Base-by-base conservation (phyloP, 2,888 invertebrate genomes). In the Zygogramma bicolorata region DNA sequence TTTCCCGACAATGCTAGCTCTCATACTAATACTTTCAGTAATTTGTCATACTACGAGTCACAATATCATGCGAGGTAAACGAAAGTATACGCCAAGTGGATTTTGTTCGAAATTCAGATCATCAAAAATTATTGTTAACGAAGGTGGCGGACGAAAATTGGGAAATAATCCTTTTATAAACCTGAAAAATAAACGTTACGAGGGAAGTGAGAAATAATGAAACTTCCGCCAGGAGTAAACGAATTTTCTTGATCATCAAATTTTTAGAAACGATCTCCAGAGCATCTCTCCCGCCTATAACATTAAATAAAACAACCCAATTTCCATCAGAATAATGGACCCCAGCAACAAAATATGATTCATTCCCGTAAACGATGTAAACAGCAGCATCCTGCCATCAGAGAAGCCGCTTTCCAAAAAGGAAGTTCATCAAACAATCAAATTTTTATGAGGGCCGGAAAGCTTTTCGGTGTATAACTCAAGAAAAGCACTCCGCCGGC, bases 381-480 rank as follows among this genome's bases (percentile, higher is more conserved):
- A 63, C 46, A 63, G 46, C 49, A 31, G 18, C 63, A 63, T 63
- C 63, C 63, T 46, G n/a, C 3, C 63, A 31, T 49, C 46, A 49
- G 29, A 63, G 18, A 25, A 25, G n/a, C n/a, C 42, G 49, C 49
- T 46, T 42, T 62, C 31, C 8, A 18, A 34, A 62, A 61, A 34
- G 49, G 10, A 70, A 70, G 57, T 61, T 67, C 58, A 38, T 59
- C 68, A 46, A 68, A 65, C 71, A 71, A 76, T 78, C 72, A 69
- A 67, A 70, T 68, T 68, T 75, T 77, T 78, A 73, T 70, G 68
- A 72, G 63, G 59, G 29, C 46, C 57, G 66, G 65, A 63, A 68
- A 75, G 76, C 72, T 76, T 75, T 75, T 74, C 65, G 72, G 58
- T 71, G 76, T 73, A 78, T 77, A 79, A 77, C 74, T 62, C 63